Base-by-base conservation (phyloP, 2,113 vertebrate genomes). In the Mustela nigripes region DNA sequence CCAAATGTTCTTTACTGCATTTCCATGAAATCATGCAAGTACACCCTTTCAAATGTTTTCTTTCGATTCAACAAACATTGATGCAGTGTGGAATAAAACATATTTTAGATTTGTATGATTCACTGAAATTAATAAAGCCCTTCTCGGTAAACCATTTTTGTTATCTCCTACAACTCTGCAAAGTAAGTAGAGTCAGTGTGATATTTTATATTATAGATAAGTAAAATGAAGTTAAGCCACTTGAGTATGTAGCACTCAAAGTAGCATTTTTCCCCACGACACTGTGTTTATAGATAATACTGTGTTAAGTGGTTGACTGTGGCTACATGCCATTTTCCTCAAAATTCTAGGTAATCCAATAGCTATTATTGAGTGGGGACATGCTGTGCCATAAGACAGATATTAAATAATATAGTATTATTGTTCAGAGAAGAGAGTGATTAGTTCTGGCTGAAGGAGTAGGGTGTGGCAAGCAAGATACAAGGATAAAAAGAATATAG, bases 11-110 rank as follows among this genome's bases (percentile, higher is more conserved):
- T 84, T 94, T 11, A 63, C 50, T 26, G 56, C 48, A 78, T 82
- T 96, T 94, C 67, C 67, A 71, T 56, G 50, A 79, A 76, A 60
- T 58, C 81, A 65, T 63, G 90, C 85, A 96, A 83, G n/a, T 24
- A 62, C 24, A 92, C 63, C 71, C 36, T 56, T 79, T 63, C 9
- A 36, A 81, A 73, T 80, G 19, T 33, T 96, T 74, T 94, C 33
- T 78, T 65, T 84, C 58, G 50, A 91, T 42, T 94, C 69, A 94
- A 56, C 26, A 94, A 89, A 84, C 7, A 96, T 33, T 83, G 60
- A 58, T 36, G 42, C 33, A 53, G 50, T 53, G 88, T 78, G 22
- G 69, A 78, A 42, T 94, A 42, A 94, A 94, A 94, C 71, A 78
- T 60, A 89, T 65, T 62, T 74, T 92, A 81, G 71, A 45, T 81